Evolutionary conservation across 2,797 vertebrate genomes (phyloP).

Genomic region (Triplophysa bombifrons): DNA sequence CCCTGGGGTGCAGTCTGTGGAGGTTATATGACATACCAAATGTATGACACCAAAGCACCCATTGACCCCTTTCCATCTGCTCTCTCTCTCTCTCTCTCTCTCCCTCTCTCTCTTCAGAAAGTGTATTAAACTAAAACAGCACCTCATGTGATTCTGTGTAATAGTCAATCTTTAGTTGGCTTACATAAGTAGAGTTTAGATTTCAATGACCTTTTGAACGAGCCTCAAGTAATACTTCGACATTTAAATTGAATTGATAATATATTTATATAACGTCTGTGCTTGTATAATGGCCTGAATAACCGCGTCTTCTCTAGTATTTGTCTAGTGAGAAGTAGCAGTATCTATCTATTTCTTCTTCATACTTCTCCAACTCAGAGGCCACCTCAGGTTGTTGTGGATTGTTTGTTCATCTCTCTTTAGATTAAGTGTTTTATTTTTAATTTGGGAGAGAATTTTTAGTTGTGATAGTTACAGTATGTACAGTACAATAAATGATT

Average conservation of each 20-base stretch:
- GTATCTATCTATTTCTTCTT: too few species aligned
- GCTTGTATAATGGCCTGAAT: too few species aligned
- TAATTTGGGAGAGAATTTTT: too few species aligned
- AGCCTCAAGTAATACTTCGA: background rate
- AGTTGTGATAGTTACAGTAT: background rate
- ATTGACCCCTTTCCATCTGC: background rate
- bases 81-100: background rate
- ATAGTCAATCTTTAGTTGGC: conserved; percentile 18
- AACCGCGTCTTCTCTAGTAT: too few species aligned
- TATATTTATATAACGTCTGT: background rate
- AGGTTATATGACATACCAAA: background rate
- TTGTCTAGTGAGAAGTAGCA: too few species aligned
- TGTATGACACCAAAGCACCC: conserved; percentile 26
- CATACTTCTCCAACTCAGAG: too few species aligned
- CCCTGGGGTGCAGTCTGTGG: background rate
- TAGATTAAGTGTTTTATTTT: too few species aligned
- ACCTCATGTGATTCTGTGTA: conserved; percentile 41
- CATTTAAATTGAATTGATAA: background rate
- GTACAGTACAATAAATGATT: background rate
- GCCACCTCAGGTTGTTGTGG: too few species aligned
- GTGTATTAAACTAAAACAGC: conserved; percentile 10
- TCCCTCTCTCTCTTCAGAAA: conserved; percentile 10
- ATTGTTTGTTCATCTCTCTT: too few species aligned
- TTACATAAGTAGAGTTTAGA: conserved; percentile 11
- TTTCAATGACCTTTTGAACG: conserved; percentile 7